A percentile compares a stretch with the other conserved stretches of the same genome.
Evolutionary conservation across 2,888 invertebrate species (phyloP).

Genomic region (Pristionchus arcanus): DNA sequence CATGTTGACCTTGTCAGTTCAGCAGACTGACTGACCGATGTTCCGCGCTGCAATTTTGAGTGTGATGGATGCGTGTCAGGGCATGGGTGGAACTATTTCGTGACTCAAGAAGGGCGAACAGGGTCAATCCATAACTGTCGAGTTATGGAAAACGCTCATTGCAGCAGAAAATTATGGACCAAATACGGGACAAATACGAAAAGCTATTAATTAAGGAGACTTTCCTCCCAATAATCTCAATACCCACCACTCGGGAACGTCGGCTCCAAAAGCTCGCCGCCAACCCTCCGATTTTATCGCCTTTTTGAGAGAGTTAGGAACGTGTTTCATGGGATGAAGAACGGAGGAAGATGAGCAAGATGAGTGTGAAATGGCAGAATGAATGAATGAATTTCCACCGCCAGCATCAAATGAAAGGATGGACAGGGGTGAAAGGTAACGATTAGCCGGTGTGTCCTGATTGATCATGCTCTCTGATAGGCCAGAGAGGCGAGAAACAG

Average conservation of each 20-base stretch:
- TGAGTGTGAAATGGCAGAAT: background rate
- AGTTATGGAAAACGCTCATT: too few relatives aligned
- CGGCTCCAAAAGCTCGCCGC: background rate
- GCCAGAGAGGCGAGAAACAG: constrained; percentile 34
- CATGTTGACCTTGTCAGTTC: constrained; percentile 32
- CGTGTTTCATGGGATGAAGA: background rate
- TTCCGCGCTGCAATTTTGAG: background rate
- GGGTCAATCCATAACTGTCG: too few relatives aligned
- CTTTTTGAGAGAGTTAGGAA: constrained; percentile 4
- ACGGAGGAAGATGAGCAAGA: background rate
- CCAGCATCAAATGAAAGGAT: background rate
- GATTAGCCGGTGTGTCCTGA: background rate
- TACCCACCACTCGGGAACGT: background rate
- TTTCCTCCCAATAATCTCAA: background rate
- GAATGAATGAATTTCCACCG: background rate
- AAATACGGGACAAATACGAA: too few relatives aligned
- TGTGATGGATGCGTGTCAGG: background rate
- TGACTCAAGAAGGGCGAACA: too few relatives aligned
- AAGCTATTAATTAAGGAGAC: too few relatives aligned
- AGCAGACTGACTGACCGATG: background rate
- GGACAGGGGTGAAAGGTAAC: background rate
- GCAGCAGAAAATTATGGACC: too few relatives aligned
- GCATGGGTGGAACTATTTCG: too few relatives aligned
- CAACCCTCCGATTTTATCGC: background rate
- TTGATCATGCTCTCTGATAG: too few relatives aligned